phyloP scores from a whole-genome alignment of 2,888 invertebrate genomes.

The Dinocampus coccinellae region DNA sequence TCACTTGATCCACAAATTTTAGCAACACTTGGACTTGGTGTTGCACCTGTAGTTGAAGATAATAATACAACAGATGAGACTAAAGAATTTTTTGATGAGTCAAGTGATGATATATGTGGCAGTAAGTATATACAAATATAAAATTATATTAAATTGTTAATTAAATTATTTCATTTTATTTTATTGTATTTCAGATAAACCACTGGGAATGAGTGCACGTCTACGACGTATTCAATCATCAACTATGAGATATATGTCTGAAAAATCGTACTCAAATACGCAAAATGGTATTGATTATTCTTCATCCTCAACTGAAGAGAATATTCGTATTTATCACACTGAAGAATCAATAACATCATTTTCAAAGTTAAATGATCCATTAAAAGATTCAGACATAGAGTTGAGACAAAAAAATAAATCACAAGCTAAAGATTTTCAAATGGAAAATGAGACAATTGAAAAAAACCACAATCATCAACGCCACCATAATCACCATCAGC shows the following conservation, averaged over 20 bases:
- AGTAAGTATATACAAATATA: slow-evolving; percentile 47
- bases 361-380: slow-evolving; percentile 4
- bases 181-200: slow-evolving; percentile 55
- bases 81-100: slow-evolving; percentile 60
- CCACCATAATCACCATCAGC: slow-evolving; percentile 36
- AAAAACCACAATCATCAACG: slow-evolving; percentile 34
- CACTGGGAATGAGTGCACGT: slow-evolving; percentile 66
- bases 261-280: slow-evolving; percentile 28
- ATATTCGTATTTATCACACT: slow-evolving; percentile 45
- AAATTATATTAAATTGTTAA: background rate
- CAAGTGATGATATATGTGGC: slow-evolving; percentile 62
- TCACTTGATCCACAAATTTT: slow-evolving; percentile 58
- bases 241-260: slow-evolving; percentile 51
- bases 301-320: slow-evolving; percentile 56
- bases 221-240: slow-evolving; percentile 68
- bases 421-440: slow-evolving; percentile 11
- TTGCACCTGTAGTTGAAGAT: background rate
- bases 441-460: slow-evolving; percentile 32
- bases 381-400: slow-evolving; percentile 27
- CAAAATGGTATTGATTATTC: slow-evolving; percentile 42
- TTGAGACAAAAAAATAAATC: slow-evolving; percentile 8
- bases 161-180: background rate
- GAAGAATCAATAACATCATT: slow-evolving; percentile 6
- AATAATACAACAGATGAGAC: slow-evolving; percentile 33
- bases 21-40: slow-evolving; percentile 49